These are phyloP conservation scores for Falco biarmicus DNA, from an alignment of 2,797 vertebrate genomes.

Conservation along the genomic window DNA sequence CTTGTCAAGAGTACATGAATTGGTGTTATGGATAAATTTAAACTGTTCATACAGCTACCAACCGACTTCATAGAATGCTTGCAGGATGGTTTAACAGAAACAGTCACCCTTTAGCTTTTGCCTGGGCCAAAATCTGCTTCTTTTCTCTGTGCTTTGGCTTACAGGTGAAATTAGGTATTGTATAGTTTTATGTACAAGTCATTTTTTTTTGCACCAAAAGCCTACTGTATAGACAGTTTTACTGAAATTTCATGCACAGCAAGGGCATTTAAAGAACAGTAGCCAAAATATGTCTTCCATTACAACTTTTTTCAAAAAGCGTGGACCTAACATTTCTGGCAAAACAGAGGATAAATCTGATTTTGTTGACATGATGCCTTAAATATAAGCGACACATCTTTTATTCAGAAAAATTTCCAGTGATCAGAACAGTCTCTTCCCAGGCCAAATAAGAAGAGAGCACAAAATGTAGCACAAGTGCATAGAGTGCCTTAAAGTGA, in stretches of 20 bases:
- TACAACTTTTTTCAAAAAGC: conserved; percentile 4
- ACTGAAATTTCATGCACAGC: not conserved
- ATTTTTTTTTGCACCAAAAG: not conserved
- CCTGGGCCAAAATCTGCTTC: not conserved
- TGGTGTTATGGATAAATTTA: not conserved
- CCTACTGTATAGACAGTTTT: not conserved
- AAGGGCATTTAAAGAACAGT: not conserved
- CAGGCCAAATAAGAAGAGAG: not conserved
- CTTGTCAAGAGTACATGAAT: not conserved
- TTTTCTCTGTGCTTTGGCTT: conserved; percentile 4
- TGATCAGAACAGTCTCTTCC: not conserved
- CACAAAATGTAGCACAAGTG: not conserved
- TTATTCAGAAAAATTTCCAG: not conserved
- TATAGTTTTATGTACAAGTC: not conserved
- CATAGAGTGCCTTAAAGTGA: not conserved
- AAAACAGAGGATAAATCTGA: conserved; percentile 28
- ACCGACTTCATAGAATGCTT: not conserved
- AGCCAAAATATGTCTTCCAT: not conserved
- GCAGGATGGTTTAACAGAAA: not conserved
- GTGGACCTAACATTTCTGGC: not conserved
- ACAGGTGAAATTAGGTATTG: not conserved
- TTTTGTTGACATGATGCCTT: not conserved
- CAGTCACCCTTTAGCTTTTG: not conserved
- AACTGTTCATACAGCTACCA: not conserved
- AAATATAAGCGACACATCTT: conserved; percentile 19